Base-by-base conservation (phyloP, 2,888 invertebrate genomes). In the Drosophila kuntzei region DNA sequence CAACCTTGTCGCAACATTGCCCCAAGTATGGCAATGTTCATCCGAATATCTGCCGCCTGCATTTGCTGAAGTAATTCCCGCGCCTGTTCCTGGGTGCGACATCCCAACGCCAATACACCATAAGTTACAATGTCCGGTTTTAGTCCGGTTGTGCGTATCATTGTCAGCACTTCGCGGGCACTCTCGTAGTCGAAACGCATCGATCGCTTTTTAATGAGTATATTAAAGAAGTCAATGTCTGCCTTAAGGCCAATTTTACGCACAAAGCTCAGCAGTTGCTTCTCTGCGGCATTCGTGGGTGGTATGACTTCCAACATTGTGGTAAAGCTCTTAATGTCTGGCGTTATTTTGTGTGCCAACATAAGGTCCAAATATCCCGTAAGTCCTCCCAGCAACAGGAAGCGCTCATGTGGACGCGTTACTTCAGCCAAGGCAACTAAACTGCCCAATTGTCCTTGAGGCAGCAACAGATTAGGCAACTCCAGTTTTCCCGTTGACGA, bases 151-250 rank as follows among this genome's bases (percentile, higher is more conserved):
- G 93, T 93, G 63, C 93, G 90, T 74, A 96, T 94, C 79, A 95
- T 91, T 12, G 92, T 85, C 55, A 94, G 91, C 0, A 95, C 94
- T 79, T 93, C 94, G 93, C 94, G 94, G 12, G 97, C 97, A 78
- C 93, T 94, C 54, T 94, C 93, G 90, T 95, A 95, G 90, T 96
- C 95, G 62, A 91, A 93, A 75, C 97, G 93, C 87, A 95, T 92
- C 87, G 95, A 95, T 63, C 97, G 94, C 90, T 95, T 96, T 87
- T 96, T 96, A 55, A 98, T 97, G 9, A 98, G 93, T 93, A 96
- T 94, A 91, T 98, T 98, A 88, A 95, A 97, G 91, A 98, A 97
- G 90, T 95, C 95, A 60, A 96, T 94, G 92, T 98, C 97, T 2
- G 95, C 93, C 79, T 93, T 94, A 0, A 97, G 90, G 9, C 94